Evolutionary conservation across 2,797 vertebrate species (phyloP).

Genomic region (Rhinatrema bivittatum): DNA sequence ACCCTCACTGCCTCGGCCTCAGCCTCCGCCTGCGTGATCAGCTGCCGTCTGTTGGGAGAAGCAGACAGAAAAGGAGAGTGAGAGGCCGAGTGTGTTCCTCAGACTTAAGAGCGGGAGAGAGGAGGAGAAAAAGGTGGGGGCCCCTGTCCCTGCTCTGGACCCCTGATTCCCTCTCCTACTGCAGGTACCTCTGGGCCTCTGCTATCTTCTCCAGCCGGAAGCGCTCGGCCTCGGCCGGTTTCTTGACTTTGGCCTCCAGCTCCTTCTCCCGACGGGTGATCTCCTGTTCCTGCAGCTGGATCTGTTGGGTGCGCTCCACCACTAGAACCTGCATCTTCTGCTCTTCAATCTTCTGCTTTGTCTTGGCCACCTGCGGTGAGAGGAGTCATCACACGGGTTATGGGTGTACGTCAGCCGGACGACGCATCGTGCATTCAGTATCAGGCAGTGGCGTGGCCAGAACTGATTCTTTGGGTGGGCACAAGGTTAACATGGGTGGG

Average conservation of each 20-base stretch:
- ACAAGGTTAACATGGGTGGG: no score
- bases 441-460: no score
- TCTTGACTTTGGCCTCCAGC: constrained; percentile 79
- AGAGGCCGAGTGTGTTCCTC: no score
- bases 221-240: constrained; percentile 81
- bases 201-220: constrained; percentile 78
- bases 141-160: background rate
- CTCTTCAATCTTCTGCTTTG: constrained; percentile 88
- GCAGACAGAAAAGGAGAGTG: background rate
- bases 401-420: no score
- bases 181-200: constrained; percentile 70
- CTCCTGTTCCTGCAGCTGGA: constrained; percentile 84
- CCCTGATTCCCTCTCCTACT: no score
- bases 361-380: constrained; percentile 78
- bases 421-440: no score
- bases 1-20: constrained; percentile 78
- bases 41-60: constrained; percentile 55
- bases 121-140: no score
- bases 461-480: no score
- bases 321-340: constrained; percentile 87
- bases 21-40: constrained; percentile 87
- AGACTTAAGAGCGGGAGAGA: no score
- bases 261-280: constrained; percentile 79
- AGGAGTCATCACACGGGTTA: no score
- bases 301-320: constrained; percentile 85